Evolutionary conservation across 2,888 invertebrate genomes (phyloP).

Genomic region (Acrobasis consociella): DNA sequence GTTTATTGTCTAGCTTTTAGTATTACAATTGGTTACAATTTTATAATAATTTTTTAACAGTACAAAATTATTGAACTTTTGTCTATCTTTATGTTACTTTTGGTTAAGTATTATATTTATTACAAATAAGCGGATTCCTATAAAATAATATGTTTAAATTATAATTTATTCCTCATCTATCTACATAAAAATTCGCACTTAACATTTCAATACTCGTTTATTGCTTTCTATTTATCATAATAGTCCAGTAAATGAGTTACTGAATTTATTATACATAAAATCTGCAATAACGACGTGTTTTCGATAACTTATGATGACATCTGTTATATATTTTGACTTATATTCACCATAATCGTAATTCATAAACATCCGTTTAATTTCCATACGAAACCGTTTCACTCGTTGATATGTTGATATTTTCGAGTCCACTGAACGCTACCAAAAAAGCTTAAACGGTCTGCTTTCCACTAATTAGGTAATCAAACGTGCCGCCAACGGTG

Average conservation of each 20-base stretch:
- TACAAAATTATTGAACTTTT: too few relatives aligned
- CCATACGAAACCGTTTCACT: background rate
- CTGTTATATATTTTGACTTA: background rate
- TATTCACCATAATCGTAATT: background rate
- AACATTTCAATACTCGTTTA: background rate
- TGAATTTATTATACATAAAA: background rate
- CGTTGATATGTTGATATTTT: background rate
- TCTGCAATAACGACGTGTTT: background rate
- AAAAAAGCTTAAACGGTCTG: slow-evolving; percentile 14
- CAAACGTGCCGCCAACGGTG: slow-evolving; percentile 27
- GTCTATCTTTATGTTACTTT: too few relatives aligned
- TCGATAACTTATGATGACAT: background rate
- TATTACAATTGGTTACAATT: too few relatives aligned
- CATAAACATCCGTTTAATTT: background rate
- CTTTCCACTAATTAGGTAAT: slow-evolving; percentile 30
- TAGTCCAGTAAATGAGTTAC: background rate
- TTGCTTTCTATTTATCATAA: slow-evolving; percentile 1
- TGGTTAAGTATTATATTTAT: too few relatives aligned
- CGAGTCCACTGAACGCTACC: background rate
- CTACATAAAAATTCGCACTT: background rate
- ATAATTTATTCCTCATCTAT: background rate
- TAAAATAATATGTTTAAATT: too few relatives aligned
- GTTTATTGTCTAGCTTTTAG: too few relatives aligned
- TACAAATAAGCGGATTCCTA: too few relatives aligned
- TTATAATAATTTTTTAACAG: too few relatives aligned